Evolutionary conservation across 2,797 vertebrate genomes (phyloP).

Genomic region (Poeciliopsis presidionis): DNA sequence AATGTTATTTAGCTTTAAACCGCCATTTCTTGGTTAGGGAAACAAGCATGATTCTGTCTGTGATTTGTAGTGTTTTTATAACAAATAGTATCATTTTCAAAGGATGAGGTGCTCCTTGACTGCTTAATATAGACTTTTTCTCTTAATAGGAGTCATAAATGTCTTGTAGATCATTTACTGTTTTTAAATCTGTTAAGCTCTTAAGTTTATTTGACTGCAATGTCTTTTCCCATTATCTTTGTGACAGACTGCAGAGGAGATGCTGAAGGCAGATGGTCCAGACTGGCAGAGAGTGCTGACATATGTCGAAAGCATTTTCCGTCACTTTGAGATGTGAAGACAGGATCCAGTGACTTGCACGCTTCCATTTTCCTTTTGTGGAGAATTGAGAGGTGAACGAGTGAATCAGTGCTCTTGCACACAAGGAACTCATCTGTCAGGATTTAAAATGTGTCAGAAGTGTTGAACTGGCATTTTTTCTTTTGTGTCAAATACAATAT

Average conservation of each 20-base stretch:
- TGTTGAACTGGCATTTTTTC: constrained; percentile 17
- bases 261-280: constrained; percentile 78
- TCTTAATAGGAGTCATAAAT: not conserved
- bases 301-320: constrained; percentile 82
- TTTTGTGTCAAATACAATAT: constrained; percentile 10
- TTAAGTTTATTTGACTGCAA: not conserved
- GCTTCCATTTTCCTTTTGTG: constrained; percentile 2
- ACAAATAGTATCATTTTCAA: not conserved
- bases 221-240: constrained; percentile 1
- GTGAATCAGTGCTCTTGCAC: constrained; percentile 2
- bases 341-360: not conserved
- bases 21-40: not conserved
- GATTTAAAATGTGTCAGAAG: constrained; percentile 16
- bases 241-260: constrained; percentile 76
- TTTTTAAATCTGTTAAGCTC: not conserved
- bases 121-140: not conserved
- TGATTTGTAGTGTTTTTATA: not conserved
- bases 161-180: not conserved
- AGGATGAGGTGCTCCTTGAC: not conserved
- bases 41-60: not conserved
- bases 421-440: constrained; percentile 1
- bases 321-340: constrained; percentile 83
- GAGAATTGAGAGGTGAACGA: constrained; percentile 22
- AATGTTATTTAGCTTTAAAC: not conserved
- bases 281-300: constrained; percentile 84